phyloP scores from a whole-genome alignment of 2,113 vertebrate genomes.

The Mola mola region DNA sequence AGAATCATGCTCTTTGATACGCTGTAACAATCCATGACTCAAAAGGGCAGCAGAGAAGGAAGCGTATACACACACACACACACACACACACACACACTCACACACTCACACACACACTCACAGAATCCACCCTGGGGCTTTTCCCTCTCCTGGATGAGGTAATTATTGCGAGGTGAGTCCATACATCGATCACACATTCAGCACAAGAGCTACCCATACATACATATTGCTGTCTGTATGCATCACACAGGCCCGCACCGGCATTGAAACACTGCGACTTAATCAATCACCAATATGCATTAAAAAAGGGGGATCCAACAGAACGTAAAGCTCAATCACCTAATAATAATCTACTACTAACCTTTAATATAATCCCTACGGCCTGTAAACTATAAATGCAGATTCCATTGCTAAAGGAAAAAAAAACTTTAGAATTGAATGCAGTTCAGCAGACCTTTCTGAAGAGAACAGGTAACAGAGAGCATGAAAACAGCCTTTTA shows the following conservation, averaged over 20 bases:
- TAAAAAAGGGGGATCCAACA: conserved; percentile 63
- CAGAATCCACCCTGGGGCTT: conserved; percentile 42
- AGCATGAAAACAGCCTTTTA: too few relatives aligned
- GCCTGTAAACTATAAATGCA: conserved; percentile 74
- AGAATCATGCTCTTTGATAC: conserved; percentile 49
- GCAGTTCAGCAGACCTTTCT: conserved; percentile 41
- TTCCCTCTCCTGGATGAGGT: conserved; percentile 62
- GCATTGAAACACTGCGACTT: conserved; percentile 63
- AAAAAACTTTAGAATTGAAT: conserved; percentile 51
- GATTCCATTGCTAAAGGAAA: conserved; percentile 57
- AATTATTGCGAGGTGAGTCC: conserved; percentile 69
- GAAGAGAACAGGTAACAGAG: conserved; percentile 40
- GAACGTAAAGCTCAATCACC: conserved; percentile 67
- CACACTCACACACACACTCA: conserved; percentile 11
- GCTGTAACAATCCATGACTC: conserved; percentile 51
- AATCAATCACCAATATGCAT: conserved; percentile 73
- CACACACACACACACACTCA: conserved; percentile 21
- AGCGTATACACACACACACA: conserved; percentile 16
- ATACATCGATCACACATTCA: conserved; percentile 67
- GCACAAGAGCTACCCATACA: conserved; percentile 61
- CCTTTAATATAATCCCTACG: conserved; percentile 73
- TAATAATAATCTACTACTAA: conserved; percentile 76
- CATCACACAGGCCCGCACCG: conserved; percentile 55
- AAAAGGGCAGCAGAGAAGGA: conserved; percentile 30
- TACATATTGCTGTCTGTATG: conserved; percentile 62